A percentile compares a stretch with the other conserved stretches of the same genome.
Conservation (phyloP, 2,113 vertebrate genomes). For the Pica pica region DNA sequence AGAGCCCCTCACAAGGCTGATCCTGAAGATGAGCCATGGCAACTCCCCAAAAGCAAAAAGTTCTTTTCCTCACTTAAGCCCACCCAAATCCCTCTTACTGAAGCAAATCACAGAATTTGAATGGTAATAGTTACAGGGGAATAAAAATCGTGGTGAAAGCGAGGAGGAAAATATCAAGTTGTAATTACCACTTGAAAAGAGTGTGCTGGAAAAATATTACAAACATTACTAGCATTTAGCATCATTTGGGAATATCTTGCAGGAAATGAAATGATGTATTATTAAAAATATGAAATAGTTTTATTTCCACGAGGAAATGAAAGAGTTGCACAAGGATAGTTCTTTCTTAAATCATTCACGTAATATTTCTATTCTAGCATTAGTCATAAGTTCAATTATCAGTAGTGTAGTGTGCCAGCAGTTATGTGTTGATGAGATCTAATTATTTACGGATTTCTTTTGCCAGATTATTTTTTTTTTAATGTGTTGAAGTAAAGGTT, state of each 20-base stretch:
- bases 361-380: neutral
- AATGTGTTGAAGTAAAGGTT: conserved; percentile 2
- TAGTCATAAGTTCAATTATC: neutral
- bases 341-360: neutral
- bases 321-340: neutral
- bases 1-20: neutral
- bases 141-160: neutral
- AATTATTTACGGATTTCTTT: conserved; percentile 42
- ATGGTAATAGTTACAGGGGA: neutral
- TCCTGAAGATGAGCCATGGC: neutral
- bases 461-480: neutral
- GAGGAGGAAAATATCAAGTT: neutral
- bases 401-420: neutral
- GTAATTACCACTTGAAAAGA: neutral
- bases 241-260: neutral
- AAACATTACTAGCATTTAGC: neutral
- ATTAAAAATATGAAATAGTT: conserved; percentile 19
- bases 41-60: neutral
- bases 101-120: neutral
- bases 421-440: conserved; percentile 8
- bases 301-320: conserved; percentile 27
- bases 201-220: neutral
- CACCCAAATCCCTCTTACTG: neutral
- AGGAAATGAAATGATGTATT: conserved; percentile 35
- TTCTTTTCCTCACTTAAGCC: neutral